These are phyloP conservation scores for Carassius auratus DNA, from an alignment of 2,113 vertebrate genomes.

Conservation along the genomic window DNA sequence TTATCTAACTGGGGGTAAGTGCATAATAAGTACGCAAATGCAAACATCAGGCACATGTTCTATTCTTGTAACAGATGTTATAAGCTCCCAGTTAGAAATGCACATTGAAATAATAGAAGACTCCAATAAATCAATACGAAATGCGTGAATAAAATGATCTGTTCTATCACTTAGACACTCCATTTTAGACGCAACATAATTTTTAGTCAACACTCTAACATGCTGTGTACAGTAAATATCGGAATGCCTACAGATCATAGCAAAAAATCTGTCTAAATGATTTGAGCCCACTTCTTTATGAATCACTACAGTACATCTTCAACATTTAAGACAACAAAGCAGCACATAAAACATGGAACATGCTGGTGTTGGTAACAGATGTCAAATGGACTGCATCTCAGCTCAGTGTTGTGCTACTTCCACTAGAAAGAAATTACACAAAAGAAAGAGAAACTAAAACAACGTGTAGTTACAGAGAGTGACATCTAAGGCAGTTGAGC, in stretches of 20 bases:
- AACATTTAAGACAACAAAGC: conserved; percentile 9
- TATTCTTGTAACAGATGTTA: background rate
- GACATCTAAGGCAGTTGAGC: conserved; percentile 54
- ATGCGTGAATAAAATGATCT: no score
- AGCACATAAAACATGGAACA: conserved; percentile 37
- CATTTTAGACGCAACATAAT: background rate
- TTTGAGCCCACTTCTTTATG: background rate
- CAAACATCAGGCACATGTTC: background rate
- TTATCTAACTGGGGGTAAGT: background rate
- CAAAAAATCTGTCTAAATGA: no score
- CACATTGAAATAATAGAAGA: background rate
- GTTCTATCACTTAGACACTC: no score
- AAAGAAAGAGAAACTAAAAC: conserved; percentile 37
- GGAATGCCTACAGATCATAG: background rate
- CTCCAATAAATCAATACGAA: background rate
- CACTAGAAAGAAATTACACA: conserved; percentile 37
- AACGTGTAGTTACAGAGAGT: conserved; percentile 52
- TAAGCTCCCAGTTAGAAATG: no score
- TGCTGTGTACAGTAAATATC: background rate
- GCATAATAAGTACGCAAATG: background rate
- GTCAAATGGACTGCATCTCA: conserved; percentile 21
- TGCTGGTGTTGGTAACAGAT: conserved; percentile 39
- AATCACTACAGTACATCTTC: background rate
- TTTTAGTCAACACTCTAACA: background rate
- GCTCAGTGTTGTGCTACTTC: conserved; percentile 23